Percentiles rank a stretch among this genome's conserved stretches.
These are phyloP conservation scores for Diarsia dahlii DNA, from an alignment of 2,888 invertebrate species.

Conservation along the genomic window DNA sequence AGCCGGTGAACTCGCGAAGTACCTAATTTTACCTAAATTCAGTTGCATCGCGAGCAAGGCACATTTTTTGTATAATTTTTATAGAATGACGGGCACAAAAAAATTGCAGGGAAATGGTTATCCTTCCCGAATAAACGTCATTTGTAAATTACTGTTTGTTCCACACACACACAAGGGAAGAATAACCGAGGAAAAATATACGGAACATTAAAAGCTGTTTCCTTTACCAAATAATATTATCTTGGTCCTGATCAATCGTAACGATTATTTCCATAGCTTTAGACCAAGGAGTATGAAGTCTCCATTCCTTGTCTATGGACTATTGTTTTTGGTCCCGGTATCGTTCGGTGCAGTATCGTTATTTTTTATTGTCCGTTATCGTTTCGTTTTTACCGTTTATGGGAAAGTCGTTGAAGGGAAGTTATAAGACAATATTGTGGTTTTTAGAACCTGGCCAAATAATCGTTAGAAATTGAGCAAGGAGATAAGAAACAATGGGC, in stretches of 20 bases:
- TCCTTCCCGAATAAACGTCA: conserved; percentile 4
- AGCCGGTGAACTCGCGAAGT: no score
- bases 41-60: no score
- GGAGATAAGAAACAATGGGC: not conserved
- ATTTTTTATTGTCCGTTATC: conserved; percentile 63
- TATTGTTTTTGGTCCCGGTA: conserved; percentile 53
- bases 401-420: conserved; percentile 40
- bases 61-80: no score
- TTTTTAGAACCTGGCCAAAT: conserved; percentile 11
- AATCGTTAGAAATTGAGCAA: conserved; percentile 2
- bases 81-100: no score
- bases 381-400: conserved; percentile 55
- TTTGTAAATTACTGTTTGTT: conserved; percentile 8
- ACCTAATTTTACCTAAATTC: no score
- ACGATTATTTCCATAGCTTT: conserved; percentile 33
- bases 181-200: conserved; percentile 27
- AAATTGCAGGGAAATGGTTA: not conserved
- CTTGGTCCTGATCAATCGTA: conserved; percentile 34
- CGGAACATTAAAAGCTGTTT: conserved; percentile 31
- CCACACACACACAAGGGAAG: conserved; percentile 14
- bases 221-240: conserved; percentile 29
- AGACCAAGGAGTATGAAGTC: conserved; percentile 17
- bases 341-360: conserved; percentile 43
- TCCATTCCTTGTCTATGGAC: conserved; percentile 21
- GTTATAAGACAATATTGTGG: conserved; percentile 47